Evolutionary conservation across 2,113 vertebrate species (phyloP), one percentile per base, ranked within the genome.

Genomic region (Triplophysa rosa): DNA sequence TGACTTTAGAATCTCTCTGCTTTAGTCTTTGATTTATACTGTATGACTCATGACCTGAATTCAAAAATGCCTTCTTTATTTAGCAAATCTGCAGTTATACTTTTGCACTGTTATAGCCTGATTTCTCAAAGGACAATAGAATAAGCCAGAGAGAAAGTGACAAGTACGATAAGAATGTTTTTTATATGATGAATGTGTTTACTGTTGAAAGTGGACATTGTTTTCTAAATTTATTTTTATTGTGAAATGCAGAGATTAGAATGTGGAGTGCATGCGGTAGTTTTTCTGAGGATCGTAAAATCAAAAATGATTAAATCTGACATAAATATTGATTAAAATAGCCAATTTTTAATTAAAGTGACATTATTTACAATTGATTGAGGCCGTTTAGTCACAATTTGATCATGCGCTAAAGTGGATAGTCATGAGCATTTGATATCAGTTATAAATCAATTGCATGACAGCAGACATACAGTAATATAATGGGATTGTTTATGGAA

Each of bases 161-260:
- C 42, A 79, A 74, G 63, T 68, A 64, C 1, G 26, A 67, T 33
- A 78, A 72, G 65, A 59, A 80, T 68, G 64, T 73, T 74, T 49
- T 23, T 82, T 8, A 58, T 69, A 21, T 80, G 77, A 83, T 83
- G 16, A 80, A 83, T 80, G 67, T 80, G 78, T 66, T 76, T 77
- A 80, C 59, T 19, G 64, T 33, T 40, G 9, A 65, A 29, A 59
- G 17, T n/a, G 10, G 37, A 72, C n/a, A 29, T n/a, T 69, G 9
- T 45, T 45, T 58, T 56, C 40, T 14, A 5, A 58, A 16, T n/a
- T 4, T 63, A 59, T 54, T 58, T 26, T 47, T 78, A 24, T 33
- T 62, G 59, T 65, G n/a, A 63, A 63, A 37, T 52, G 17, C 66
- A 29, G 21, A 21, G 49, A 66, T 74, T 67, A 59, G 23, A 62